Base-by-base conservation (phyloP, 2,888 invertebrate species). In the Frankliniella fusca region DNA sequence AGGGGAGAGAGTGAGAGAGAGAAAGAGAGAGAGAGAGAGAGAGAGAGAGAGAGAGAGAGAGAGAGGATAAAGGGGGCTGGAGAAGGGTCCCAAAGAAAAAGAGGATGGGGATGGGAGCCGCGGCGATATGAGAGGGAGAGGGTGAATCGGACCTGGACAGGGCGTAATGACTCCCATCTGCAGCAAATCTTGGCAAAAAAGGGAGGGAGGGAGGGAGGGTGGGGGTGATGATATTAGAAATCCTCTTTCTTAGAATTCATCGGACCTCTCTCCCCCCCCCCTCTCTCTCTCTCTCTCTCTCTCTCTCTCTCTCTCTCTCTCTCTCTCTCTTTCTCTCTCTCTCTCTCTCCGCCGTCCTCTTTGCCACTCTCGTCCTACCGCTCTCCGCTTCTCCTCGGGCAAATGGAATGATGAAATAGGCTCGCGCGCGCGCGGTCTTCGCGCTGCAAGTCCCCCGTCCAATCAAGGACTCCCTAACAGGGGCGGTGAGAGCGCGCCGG, bases 301-400 rank as follows among this genome's bases (percentile, higher is more conserved):
- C 54, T 70, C 70, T 65, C 70, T n/a, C 23, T 70, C 23, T 70
- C 70, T 70, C 70, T 70, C 70, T 70, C 9, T 23, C 70, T 70
- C 54, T 70, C 23, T 23, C n/a, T 70, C 23, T 23, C n/a, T 70
- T 7, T 23, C 23, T 65, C 65, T 65, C 65, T 65, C n/a, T 65
- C 65, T 20, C n/a, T 70, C 70, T 23, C 23, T 70, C n/a, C 70
- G 65, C 65, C 65, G 65, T n/a, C 65, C n/a, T 9, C 70, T 11
- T 3, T 20, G 0, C 70, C 70, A n/a, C 23, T 70, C 70, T n/a
- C n/a, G n/a, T n/a, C 15, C 54, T 54, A 3, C 8, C 18, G 2
- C 18, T 54, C 54, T 18, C 54, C 54, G 38, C 38, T 38, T 5
- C 38, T 38, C 38, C 38, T 38, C 38, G 38, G 38, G 38, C 38